phyloP scores from a whole-genome alignment of 2,797 vertebrate genomes.

The Oryzias dopingdopingensis region DNA sequence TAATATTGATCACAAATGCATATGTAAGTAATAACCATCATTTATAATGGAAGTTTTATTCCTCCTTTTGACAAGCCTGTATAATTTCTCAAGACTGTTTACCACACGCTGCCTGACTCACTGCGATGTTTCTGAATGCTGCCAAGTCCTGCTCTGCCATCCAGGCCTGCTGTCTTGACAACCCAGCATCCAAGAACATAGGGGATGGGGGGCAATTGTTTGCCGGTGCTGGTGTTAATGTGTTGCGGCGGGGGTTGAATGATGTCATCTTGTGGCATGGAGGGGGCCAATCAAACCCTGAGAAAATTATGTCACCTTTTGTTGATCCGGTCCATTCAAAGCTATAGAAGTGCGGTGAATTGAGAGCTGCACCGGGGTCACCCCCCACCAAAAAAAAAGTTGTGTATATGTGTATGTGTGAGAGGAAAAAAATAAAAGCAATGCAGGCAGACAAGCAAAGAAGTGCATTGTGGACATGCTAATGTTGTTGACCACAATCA shows the following conservation, averaged over 20 bases:
- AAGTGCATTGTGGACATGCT: conserved; percentile 80
- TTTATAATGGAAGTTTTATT: conserved; percentile 12
- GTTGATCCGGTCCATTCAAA: conserved; percentile 85
- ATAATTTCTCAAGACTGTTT: conserved; percentile 74
- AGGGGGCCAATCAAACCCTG: conserved; percentile 81
- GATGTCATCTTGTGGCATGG: conserved; percentile 81
- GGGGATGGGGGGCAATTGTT: conserved; percentile 18
- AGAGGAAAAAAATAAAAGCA: conserved; percentile 34
- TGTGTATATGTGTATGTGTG: conserved; percentile 69
- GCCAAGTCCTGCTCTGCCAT: conserved; percentile 77
- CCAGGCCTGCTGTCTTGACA: conserved; percentile 77
- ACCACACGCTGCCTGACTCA: conserved; percentile 65
- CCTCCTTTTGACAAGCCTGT: conserved; percentile 32
- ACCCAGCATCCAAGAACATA: conserved; percentile 79
- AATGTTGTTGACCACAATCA: conserved; percentile 79
- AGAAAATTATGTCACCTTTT: conserved; percentile 89
- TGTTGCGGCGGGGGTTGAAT: conserved; percentile 51
- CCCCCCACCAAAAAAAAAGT: conserved; percentile 49
- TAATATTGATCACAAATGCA: no score
- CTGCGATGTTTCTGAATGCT: conserved; percentile 67
- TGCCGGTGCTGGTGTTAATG: conserved; percentile 43
- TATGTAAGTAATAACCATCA: no score
- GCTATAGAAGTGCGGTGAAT: conserved; percentile 88
- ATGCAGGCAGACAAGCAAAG: conserved; percentile 58
- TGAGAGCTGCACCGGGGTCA: conserved; percentile 83